phyloP scores from a whole-genome alignment of 1,140 invertebrate genomes.

The Thaumetopoea pityocampa region DNA sequence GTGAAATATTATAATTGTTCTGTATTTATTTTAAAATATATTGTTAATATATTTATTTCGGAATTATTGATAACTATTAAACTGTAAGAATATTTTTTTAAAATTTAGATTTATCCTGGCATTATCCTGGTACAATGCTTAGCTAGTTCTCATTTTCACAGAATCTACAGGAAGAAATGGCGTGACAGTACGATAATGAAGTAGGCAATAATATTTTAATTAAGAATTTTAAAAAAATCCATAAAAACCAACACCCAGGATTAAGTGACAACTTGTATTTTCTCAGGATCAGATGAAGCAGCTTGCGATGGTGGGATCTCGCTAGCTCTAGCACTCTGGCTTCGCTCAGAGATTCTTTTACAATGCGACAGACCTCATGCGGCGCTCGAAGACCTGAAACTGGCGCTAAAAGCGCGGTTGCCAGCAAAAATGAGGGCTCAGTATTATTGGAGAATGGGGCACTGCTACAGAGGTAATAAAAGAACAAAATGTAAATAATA shows the following conservation, averaged over 20 bases:
- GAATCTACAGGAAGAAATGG: too few species aligned
- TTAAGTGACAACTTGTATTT: too few species aligned
- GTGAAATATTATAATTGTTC: too few species aligned
- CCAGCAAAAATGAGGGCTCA: constrained; percentile 75
- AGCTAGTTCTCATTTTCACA: too few species aligned
- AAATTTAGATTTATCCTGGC: too few species aligned
- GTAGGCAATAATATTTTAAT: background rate
- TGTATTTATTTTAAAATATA: too few species aligned
- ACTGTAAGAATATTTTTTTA: too few species aligned
- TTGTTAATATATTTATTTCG: too few species aligned
- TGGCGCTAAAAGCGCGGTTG: constrained; percentile 77
- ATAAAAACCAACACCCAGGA: too few species aligned
- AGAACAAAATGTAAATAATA: constrained; percentile 1
- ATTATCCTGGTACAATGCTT: too few species aligned
- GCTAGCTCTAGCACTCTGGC: constrained; percentile 78
- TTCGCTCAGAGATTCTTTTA: constrained; percentile 77
- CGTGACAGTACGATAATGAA: too few species aligned
- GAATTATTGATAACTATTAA: too few species aligned
- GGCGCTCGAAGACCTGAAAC: constrained; percentile 79
- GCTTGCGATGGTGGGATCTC: constrained; percentile 77
- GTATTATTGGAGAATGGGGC: constrained; percentile 79
- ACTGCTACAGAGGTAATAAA: constrained; percentile 76
- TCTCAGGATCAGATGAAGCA: constrained; percentile 59
- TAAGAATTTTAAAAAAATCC: background rate
- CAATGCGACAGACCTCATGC: constrained; percentile 69